Percentiles rank a stretch among this genome's conserved stretches.
Evolutionary conservation across 1,140 invertebrate genomes (phyloP).

Genomic region (Zaprionus kolodkinae): DNA sequence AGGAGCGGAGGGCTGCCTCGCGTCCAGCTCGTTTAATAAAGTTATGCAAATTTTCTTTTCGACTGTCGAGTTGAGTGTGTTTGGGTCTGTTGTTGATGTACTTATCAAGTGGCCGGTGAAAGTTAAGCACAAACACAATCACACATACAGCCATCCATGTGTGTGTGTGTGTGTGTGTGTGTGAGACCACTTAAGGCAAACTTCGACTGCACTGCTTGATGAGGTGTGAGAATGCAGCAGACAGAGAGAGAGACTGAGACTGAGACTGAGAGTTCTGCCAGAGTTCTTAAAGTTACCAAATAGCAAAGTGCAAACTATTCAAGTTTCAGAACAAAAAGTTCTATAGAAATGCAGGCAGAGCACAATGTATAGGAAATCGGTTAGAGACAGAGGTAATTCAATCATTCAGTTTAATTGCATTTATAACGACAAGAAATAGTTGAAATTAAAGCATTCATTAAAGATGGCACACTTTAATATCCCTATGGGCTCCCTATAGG

Average conservation of each 20-base stretch:
- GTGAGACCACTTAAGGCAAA: conserved; percentile 14
- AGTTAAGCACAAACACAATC: conserved; percentile 35
- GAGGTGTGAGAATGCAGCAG: conserved; percentile 7
- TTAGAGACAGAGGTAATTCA: neutral
- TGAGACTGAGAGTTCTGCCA: neutral
- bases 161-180: conserved; percentile 3
- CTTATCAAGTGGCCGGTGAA: conserved; percentile 59
- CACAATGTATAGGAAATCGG: neutral
- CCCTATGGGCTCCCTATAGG: too few relatives aligned
- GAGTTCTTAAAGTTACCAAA: neutral
- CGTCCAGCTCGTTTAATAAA: conserved; percentile 63
- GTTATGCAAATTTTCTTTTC: conserved; percentile 72
- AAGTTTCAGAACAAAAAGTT: neutral
- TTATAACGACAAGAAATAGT: neutral
- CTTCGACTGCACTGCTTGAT: conserved; percentile 12
- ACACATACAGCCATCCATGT: neutral
- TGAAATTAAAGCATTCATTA: neutral
- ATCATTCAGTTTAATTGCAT: neutral
- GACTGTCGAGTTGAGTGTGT: conserved; percentile 35
- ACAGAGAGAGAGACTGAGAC: neutral
- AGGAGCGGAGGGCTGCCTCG: too few relatives aligned
- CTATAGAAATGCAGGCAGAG: neutral
- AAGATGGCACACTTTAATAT: too few relatives aligned
- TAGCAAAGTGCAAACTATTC: neutral
- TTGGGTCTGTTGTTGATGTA: conserved; percentile 50